Conservation (phyloP, 1,140 invertebrate species). For the Rhopalosiphum padi region DNA sequence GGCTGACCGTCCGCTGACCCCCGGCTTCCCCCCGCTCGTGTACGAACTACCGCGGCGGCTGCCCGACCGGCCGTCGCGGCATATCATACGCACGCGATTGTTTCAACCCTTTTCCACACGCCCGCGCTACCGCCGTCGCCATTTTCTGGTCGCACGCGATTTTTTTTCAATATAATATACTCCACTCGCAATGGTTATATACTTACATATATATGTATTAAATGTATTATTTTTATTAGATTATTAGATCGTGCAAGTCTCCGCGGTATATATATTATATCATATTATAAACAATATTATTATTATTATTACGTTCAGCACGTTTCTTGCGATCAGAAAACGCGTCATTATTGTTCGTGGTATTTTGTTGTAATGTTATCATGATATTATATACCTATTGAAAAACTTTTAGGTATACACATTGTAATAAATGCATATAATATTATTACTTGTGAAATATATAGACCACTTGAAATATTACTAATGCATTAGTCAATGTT, state of each 20-base stretch:
- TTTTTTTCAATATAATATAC: background rate
- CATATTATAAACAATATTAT: too few relatives aligned
- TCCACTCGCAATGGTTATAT: background rate
- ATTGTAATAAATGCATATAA: too few relatives aligned
- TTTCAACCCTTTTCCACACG: constrained; percentile 47
- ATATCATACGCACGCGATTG: background rate
- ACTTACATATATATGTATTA: too few relatives aligned
- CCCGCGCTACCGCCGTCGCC: constrained; percentile 9
- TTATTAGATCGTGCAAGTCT: too few relatives aligned
- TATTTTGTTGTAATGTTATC: background rate
- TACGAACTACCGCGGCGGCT: background rate
- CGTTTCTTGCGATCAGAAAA: background rate
- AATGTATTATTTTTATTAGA: background rate
- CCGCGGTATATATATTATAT: too few relatives aligned
- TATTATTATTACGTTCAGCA: too few relatives aligned
- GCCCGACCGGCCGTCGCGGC: background rate
- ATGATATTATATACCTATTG: too few relatives aligned
- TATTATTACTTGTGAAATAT: too few relatives aligned
- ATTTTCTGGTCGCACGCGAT: constrained; percentile 28
- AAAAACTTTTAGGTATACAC: too few relatives aligned
- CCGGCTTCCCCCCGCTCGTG: background rate
- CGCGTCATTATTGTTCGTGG: background rate
- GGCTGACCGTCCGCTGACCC: constrained; percentile 31
- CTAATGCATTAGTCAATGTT: background rate
- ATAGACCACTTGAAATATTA: background rate